phyloP scores from a whole-genome alignment of 2,797 vertebrate species.

The Ataeniobius toweri region DNA sequence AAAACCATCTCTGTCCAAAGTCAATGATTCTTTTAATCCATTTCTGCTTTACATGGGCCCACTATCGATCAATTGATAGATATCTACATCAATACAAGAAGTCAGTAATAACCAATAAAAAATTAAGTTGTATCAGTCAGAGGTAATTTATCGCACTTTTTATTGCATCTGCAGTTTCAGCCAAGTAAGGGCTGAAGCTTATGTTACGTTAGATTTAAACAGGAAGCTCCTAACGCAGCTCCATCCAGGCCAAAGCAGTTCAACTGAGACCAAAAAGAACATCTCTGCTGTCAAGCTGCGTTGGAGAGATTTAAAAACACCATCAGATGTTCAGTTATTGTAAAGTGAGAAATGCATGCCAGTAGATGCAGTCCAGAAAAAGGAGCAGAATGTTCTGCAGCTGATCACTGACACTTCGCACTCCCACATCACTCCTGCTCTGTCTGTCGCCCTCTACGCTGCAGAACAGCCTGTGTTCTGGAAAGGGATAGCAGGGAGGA shows the following conservation, averaged over 20 bases:
- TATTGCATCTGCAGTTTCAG: no score
- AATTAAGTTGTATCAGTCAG: background rate
- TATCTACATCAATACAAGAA: no score
- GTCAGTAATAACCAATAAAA: background rate
- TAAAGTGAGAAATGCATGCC: background rate
- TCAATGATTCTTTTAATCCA: no score
- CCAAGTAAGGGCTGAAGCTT: background rate
- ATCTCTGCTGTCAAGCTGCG: background rate
- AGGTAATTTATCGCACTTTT: background rate
- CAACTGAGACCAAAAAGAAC: background rate
- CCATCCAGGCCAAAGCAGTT: background rate
- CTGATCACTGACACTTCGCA: conserved; percentile 3
- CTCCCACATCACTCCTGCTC: conserved; percentile 12
- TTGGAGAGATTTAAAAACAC: background rate
- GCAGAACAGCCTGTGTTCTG: conserved; percentile 10
- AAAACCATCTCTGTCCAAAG: no score
- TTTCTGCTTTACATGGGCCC: no score
- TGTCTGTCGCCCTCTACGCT: background rate
- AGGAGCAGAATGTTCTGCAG: conserved; percentile 14
- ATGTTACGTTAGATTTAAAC: background rate
- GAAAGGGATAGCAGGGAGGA: conserved; percentile 14
- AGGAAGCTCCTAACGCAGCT: background rate
- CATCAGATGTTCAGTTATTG: background rate
- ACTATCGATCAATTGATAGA: no score
- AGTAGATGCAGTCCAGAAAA: background rate